These are phyloP conservation scores for Hypomecis atomaria DNA, from an alignment of 2,888 invertebrate genomes.

Conservation along the genomic window DNA sequence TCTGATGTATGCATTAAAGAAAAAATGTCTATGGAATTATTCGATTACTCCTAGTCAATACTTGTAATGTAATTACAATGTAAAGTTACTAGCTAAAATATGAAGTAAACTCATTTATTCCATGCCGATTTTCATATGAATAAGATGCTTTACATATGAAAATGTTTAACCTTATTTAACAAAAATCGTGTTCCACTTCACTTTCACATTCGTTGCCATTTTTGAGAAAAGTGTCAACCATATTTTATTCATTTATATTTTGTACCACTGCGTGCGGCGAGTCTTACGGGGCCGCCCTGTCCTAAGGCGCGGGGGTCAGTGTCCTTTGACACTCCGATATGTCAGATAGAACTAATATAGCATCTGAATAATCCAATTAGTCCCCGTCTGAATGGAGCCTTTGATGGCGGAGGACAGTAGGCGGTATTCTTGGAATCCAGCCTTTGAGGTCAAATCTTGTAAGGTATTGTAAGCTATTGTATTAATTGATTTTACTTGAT, in stretches of 20 bases:
- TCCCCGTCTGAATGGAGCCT: conserved; percentile 32
- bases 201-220: no score
- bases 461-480: background rate
- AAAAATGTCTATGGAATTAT: no score
- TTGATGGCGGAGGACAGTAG: conserved; percentile 32
- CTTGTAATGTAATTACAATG: no score
- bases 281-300: conserved; percentile 19
- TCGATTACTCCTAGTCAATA: no score
- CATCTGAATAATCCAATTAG: conserved; percentile 40
- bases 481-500: background rate
- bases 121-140: no score
- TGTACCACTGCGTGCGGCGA: background rate
- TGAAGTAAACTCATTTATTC: no score
- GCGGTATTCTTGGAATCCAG: conserved; percentile 24
- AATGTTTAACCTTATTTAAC: no score
- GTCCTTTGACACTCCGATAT: conserved; percentile 38
- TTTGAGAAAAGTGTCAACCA: no score
- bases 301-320: conserved; percentile 34
- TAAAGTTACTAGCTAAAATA: no score
- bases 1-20: no score
- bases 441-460: conserved; percentile 13
- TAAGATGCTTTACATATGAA: no score
- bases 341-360: conserved; percentile 36
- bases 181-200: no score
- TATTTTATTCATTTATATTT: background rate